These are phyloP conservation scores for Amphiprion clarkii DNA, from an alignment of 2,797 vertebrate genomes.

Conservation along the genomic window DNA sequence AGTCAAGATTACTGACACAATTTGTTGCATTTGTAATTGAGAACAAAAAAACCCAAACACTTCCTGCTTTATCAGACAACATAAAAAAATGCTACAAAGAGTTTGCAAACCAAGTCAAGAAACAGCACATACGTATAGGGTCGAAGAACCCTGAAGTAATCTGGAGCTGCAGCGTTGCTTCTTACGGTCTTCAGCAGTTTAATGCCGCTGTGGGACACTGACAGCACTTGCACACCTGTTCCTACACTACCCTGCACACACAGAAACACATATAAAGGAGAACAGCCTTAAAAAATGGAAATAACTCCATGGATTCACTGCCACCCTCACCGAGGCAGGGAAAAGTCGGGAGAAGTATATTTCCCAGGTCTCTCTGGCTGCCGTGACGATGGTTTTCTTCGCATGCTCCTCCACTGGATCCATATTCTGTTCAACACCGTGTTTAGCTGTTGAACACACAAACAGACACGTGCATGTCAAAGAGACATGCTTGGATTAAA, in stretches of 20 bases:
- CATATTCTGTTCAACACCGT: slow-evolving; percentile 88
- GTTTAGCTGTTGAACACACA: slow-evolving; percentile 85
- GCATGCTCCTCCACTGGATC: slow-evolving; percentile 90
- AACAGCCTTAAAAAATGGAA: slow-evolving; percentile 8
- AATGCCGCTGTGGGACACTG: slow-evolving; percentile 92
- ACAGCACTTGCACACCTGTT: slow-evolving; percentile 94
- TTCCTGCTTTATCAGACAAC: background rate
- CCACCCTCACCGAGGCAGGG: slow-evolving; percentile 92
- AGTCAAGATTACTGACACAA: background rate
- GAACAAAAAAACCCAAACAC: background rate
- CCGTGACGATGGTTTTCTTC: slow-evolving; percentile 89
- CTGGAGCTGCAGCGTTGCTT: slow-evolving; percentile 85
- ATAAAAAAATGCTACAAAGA: background rate
- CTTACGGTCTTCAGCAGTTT: slow-evolving; percentile 92
- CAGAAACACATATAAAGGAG: slow-evolving; percentile 37
- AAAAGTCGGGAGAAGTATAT: slow-evolving; percentile 98
- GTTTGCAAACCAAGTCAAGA: background rate
- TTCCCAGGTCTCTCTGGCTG: slow-evolving; percentile 91
- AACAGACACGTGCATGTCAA: slow-evolving; percentile 57
- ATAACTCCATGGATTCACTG: background rate
- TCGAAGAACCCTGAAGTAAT: slow-evolving; percentile 92
- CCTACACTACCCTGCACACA: slow-evolving; percentile 93
- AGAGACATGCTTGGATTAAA: slow-evolving; percentile 38
- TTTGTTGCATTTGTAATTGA: slow-evolving; percentile 3
- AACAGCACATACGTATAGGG: slow-evolving; percentile 88